phyloP scores from a whole-genome alignment of 2,113 vertebrate genomes.

The Plecotus auritus region DNA sequence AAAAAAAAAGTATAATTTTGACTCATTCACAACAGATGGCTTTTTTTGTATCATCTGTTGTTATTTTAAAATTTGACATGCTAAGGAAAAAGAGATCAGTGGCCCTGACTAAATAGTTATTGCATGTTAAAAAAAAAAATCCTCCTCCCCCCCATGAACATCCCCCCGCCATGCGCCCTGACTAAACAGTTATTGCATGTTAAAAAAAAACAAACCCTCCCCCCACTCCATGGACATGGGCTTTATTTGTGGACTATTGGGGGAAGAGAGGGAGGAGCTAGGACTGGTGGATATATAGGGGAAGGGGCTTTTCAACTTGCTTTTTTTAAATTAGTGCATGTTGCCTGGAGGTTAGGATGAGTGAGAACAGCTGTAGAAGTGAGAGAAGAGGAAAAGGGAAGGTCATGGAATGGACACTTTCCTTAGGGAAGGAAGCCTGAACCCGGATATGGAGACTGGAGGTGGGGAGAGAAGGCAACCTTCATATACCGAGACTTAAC shows the following conservation, averaged over 20 bases:
- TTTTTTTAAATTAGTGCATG: constrained; percentile 38
- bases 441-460: neutral
- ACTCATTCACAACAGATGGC: neutral
- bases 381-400: constrained; percentile 3
- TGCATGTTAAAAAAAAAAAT: too few relatives aligned
- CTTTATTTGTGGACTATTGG: constrained; percentile 52
- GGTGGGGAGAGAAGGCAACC: neutral
- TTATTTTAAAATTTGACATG: neutral
- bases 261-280: neutral
- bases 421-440: neutral
- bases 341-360: constrained; percentile 47
- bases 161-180: neutral
- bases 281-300: neutral
- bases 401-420: neutral
- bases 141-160: too few relatives aligned
- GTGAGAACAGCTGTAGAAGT: constrained; percentile 15
- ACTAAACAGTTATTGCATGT: neutral
- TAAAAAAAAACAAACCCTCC: too few relatives aligned
- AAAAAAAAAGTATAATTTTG: neutral
- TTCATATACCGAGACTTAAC: neutral
- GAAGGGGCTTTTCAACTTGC: neutral
- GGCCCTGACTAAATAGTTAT: neutral
- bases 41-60: neutral
- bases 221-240: constrained; percentile 39
- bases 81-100: neutral